A percentile compares a stretch with the other conserved stretches of the same genome.
Evolutionary conservation across 2,888 invertebrate genomes (phyloP).

Genomic region (Brachycybe producta): DNA sequence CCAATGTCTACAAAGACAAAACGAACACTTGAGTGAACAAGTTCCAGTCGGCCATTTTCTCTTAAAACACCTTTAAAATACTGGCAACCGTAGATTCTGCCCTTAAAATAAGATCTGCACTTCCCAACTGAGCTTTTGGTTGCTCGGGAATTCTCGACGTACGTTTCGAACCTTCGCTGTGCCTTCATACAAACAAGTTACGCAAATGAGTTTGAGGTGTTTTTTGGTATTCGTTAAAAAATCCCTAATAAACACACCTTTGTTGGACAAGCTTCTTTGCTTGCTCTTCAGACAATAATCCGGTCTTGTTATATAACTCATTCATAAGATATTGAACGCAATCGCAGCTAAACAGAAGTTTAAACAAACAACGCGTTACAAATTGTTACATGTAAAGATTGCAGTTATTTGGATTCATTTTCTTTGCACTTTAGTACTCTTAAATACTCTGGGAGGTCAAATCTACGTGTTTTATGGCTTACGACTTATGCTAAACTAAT

Average conservation of each 20-base stretch:
- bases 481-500: too few species aligned
- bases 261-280: constrained; percentile 52
- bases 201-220: constrained; percentile 43
- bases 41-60: too few species aligned
- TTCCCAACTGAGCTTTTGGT: constrained; percentile 25
- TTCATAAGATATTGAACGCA: constrained; percentile 69
- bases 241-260: constrained; percentile 32
- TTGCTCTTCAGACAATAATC: constrained; percentile 64
- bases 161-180: constrained; percentile 23
- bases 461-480: too few species aligned
- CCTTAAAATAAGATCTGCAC: constrained; percentile 48
- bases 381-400: not conserved
- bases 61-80: constrained; percentile 51
- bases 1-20: constrained; percentile 47
- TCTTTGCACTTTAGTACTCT: too few species aligned
- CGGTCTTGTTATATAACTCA: constrained; percentile 59
- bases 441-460: too few species aligned
- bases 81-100: constrained; percentile 81
- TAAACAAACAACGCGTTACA: constrained; percentile 3
- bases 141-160: constrained; percentile 19
- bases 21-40: not conserved
- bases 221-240: not conserved
- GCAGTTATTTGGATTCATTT: not conserved
- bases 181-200: constrained; percentile 16
- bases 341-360: constrained; percentile 47